These are phyloP conservation scores for Diarsia mendica DNA, from an alignment of 2,888 invertebrate genomes.

Conservation along the genomic window DNA sequence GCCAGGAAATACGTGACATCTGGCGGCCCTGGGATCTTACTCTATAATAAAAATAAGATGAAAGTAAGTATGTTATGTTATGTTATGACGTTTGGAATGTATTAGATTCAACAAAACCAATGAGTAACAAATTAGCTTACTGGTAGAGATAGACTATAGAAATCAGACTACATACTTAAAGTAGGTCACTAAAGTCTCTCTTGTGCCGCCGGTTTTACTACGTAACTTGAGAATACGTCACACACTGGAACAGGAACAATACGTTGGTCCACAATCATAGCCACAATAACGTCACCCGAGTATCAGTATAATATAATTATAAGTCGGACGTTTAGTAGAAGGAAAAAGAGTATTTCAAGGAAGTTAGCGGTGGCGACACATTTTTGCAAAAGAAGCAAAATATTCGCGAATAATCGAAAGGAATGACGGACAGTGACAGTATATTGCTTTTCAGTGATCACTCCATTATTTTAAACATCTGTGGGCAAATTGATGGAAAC, in stretches of 20 bases:
- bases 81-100: background rate
- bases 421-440: background rate
- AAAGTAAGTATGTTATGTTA: background rate
- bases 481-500: background rate
- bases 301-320: background rate
- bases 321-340: background rate
- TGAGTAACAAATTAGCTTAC: background rate
- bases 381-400: background rate
- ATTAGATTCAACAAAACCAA: background rate
- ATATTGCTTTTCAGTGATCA: background rate
- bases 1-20: too few species aligned
- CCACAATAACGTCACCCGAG: background rate
- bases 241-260: constrained; percentile 38
- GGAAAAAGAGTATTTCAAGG: background rate
- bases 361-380: background rate
- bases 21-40: too few species aligned
- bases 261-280: background rate
- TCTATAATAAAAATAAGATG: constrained; percentile 13
- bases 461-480: constrained; percentile 12
- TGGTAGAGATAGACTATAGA: background rate
- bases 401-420: background rate
- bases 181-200: constrained; percentile 14
- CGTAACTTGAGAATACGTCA: constrained; percentile 37
- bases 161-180: background rate
- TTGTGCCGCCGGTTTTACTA: constrained; percentile 1